phyloP scores from a whole-genome alignment of 2,888 invertebrate genomes.

The Psylliodes chrysocephalus region DNA sequence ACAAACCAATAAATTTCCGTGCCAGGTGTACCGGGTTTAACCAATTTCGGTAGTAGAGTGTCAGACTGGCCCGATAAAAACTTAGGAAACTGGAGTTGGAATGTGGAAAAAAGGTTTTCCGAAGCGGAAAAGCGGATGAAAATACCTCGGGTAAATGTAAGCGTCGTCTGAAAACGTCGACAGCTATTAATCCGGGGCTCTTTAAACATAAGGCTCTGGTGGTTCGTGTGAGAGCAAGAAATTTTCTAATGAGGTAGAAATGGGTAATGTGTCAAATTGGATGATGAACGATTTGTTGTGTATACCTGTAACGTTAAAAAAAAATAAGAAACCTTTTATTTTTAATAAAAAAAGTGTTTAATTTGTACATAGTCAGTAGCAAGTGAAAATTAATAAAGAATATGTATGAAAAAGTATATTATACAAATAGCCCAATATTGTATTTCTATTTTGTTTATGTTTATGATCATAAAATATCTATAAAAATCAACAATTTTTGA shows the following conservation, averaged over 20 bases:
- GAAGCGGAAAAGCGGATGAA: background rate
- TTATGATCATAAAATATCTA: too few relatives aligned
- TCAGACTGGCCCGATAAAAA: background rate
- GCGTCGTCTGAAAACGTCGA: background rate
- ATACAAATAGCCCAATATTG: too few relatives aligned
- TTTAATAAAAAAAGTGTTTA: too few relatives aligned
- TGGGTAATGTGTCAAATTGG: too few relatives aligned
- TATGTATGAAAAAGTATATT: too few relatives aligned
- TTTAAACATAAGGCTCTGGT: background rate
- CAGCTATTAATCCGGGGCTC: conserved; percentile 4
- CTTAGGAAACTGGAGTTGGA: background rate
- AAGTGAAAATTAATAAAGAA: too few relatives aligned
- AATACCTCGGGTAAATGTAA: background rate
- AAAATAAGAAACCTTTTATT: too few relatives aligned
- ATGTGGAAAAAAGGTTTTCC: background rate
- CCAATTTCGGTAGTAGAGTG: conserved; percentile 7
- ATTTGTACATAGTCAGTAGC: too few relatives aligned
- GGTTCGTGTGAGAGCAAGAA: background rate
- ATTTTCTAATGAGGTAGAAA: conserved; percentile 1
- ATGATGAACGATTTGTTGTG: too few relatives aligned
- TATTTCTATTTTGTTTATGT: too few relatives aligned
- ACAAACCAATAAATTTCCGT: conserved; percentile 12
- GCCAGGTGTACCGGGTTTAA: conserved; percentile 9
- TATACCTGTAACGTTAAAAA: too few relatives aligned
- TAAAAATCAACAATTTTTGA: too few relatives aligned